These are phyloP conservation scores for Parnassius smintheus DNA, from an alignment of 2,888 invertebrate genomes.

Conservation along the genomic window DNA sequence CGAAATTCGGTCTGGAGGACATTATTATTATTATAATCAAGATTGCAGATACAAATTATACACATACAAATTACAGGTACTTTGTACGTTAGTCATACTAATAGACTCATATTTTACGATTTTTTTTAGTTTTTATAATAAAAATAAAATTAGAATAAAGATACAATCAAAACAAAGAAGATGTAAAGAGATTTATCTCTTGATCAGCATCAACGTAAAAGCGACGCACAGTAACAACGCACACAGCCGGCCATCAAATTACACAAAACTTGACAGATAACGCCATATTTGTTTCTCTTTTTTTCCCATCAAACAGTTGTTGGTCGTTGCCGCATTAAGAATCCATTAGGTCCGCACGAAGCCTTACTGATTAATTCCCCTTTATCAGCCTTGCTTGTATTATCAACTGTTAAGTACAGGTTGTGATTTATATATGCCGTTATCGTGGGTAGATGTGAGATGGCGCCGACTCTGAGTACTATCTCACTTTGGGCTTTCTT, in stretches of 20 bases:
- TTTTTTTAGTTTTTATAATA: no score
- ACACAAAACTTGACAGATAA: constrained; percentile 23
- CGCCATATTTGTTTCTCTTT: constrained; percentile 19
- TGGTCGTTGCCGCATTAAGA: constrained; percentile 50
- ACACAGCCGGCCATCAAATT: constrained; percentile 10
- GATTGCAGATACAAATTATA: no score
- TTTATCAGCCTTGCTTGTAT: constrained; percentile 37
- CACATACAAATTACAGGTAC: no score
- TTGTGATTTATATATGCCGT: constrained; percentile 47
- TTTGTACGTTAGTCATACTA: no score
- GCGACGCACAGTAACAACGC: constrained; percentile 8
- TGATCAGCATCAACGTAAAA: neutral
- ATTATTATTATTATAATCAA: no score
- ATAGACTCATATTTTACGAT: no score
- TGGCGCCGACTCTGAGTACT: constrained; percentile 41
- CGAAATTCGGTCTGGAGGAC: no score
- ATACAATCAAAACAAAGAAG: constrained; percentile 4
- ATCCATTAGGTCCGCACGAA: constrained; percentile 50
- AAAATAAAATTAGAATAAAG: no score
- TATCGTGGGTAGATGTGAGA: constrained; percentile 44
- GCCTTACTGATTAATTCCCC: constrained; percentile 37
- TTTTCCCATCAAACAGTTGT: constrained; percentile 39
- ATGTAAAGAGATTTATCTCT: constrained; percentile 17
- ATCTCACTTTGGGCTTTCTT: constrained; percentile 33
- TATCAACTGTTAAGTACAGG: constrained; percentile 41